phyloP scores from a whole-genome alignment of 2,797 vertebrate species.

The Glossophaga mutica region DNA sequence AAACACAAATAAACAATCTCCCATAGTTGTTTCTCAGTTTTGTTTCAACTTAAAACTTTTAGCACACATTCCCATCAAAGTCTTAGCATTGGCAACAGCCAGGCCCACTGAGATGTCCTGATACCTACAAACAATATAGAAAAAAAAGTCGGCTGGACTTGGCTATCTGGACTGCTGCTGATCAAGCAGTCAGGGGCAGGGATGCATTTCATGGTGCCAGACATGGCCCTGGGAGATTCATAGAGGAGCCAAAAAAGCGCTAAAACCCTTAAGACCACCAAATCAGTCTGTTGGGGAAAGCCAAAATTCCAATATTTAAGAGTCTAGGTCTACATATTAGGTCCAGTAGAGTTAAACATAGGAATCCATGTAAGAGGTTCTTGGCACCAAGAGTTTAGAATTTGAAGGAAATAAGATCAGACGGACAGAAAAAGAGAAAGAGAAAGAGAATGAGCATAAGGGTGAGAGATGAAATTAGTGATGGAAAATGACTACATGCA shows the following conservation, averaged over 20 bases:
- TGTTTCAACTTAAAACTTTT: background rate
- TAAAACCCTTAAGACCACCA: background rate
- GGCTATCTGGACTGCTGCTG: background rate
- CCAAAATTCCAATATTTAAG: background rate
- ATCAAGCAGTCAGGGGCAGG: background rate
- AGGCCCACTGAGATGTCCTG: background rate
- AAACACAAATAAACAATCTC: background rate
- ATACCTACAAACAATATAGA: background rate
- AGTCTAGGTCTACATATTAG: background rate
- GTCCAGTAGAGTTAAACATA: background rate
- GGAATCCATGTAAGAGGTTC: background rate
- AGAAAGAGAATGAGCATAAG: background rate
- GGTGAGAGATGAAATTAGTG: background rate
- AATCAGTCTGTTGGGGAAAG: background rate
- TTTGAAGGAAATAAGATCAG: background rate
- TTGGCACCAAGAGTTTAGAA: background rate
- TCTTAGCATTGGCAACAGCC: background rate
- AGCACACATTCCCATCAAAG: background rate
- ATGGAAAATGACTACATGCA: background rate
- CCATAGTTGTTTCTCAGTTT: constrained; percentile 1
- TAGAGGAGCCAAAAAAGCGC: background rate
- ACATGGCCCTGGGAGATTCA: background rate
- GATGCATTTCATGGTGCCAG: background rate
- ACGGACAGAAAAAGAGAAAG: background rate
- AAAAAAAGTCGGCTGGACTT: background rate